Conservation (phyloP, 1,140 invertebrate species). For the Phortica variegata region DNA sequence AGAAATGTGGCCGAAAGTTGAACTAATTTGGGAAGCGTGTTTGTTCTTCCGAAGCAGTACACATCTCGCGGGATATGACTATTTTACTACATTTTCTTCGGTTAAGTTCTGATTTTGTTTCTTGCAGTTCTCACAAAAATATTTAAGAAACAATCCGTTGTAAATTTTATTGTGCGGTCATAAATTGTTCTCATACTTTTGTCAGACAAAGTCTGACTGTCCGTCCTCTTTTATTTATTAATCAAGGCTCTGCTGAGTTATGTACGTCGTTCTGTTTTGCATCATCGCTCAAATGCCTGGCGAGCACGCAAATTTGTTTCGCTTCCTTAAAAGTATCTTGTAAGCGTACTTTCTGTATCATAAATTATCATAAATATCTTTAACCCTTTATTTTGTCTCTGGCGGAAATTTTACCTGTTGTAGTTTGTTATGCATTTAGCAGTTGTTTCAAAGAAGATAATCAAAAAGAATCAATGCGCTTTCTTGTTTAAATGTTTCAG, state of each 20-base stretch:
- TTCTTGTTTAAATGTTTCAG: too few relatives aligned
- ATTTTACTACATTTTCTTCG: too few relatives aligned
- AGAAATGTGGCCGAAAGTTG: too few relatives aligned
- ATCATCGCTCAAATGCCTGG: slow-evolving; percentile 18
- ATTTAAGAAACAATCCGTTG: slow-evolving; percentile 39
- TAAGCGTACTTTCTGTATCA: slow-evolving; percentile 11
- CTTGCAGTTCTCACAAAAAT: slow-evolving; percentile 32
- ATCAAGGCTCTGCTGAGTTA: slow-evolving; percentile 15
- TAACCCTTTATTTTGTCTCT: slow-evolving; percentile 27
- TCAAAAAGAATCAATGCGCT: too few relatives aligned
- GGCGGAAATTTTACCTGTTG: too few relatives aligned
- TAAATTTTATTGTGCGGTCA: slow-evolving; percentile 33
- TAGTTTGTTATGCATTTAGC: too few relatives aligned
- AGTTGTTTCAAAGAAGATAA: too few relatives aligned
- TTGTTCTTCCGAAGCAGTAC: too few relatives aligned
- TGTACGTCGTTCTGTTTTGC: slow-evolving; percentile 23
- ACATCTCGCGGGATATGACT: too few relatives aligned
- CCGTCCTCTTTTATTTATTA: slow-evolving; percentile 12
- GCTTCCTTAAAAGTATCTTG: slow-evolving; percentile 9
- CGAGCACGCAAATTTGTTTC: slow-evolving; percentile 1
- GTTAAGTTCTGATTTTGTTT: too few relatives aligned
- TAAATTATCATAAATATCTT: slow-evolving; percentile 26
- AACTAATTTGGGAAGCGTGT: too few relatives aligned
- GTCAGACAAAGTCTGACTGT: slow-evolving; percentile 8
- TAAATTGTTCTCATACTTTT: slow-evolving; percentile 49